Base-by-base conservation (phyloP, 1,140 invertebrate species). In the Calliopsis andreniformis region DNA sequence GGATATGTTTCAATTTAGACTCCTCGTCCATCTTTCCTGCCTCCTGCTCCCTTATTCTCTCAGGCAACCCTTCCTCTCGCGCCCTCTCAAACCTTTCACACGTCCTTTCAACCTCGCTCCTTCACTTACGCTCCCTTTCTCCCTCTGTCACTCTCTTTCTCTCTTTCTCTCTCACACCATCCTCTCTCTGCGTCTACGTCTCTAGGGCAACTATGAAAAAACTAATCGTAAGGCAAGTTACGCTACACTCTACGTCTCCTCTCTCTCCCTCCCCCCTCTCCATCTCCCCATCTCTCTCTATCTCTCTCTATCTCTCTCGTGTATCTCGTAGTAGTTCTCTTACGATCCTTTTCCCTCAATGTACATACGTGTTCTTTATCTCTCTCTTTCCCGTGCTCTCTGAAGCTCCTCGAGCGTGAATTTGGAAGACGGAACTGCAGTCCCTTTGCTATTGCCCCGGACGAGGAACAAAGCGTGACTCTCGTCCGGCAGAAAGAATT, bases 1-100 rank as follows among this genome's bases (percentile, higher is more conserved):
- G 88, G 78, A 90, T 62, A 90, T 87, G 77, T 91, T 89, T 89
- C 87, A 92, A 82, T 87, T 82, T 78, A 77, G 28, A 72, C 69
- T 49, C 53, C 77, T 80, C 59, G 43, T 76, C 43, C 61, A 61
- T 61, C 72, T 71, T 56, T 63, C 51, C 51, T 32, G n/a, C 61
- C 43, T 68, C 55, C 39, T 23, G 55, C 72, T 75, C 43, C 45
- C 75, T 67, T 45, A 63, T 45, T 55, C 43, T 69, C 55, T 55
- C 43, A 62, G 30, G 45, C 63, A 73, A 43, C 25, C 43, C 80
- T 51, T 49, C 32, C 47, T 68, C 18, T 47, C 68, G 18, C 43
- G n/a, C 47, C 43, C 43, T 70, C 63, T 45, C n/a, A n/a, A n/a
- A n/a, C n/a, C 20, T 56, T 30, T 68, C 35, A 28, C 23, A 28